These are phyloP conservation scores for Cyanistes caeruleus DNA, from an alignment of 2,113 vertebrate genomes.

Conservation along the genomic window DNA sequence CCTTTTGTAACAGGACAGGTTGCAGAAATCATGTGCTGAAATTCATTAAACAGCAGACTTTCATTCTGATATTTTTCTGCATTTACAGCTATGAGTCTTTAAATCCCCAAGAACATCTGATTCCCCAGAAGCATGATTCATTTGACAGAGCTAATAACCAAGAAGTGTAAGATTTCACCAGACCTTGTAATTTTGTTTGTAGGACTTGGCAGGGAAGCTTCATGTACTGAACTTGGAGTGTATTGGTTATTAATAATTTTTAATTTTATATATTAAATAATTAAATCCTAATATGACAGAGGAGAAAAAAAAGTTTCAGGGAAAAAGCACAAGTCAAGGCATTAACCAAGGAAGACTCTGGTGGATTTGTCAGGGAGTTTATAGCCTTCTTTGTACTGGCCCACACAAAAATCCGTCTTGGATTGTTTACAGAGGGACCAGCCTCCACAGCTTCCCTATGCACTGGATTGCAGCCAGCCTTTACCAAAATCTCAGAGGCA, in stretches of 20 bases:
- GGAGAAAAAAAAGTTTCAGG: not conserved
- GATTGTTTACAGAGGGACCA: not conserved
- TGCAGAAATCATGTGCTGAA: not conserved
- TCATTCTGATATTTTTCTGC: not conserved
- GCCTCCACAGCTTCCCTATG: not conserved
- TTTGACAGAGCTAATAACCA: slow-evolving; percentile 31
- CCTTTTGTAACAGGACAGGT: not conserved
- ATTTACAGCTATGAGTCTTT: not conserved
- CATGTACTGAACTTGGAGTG: slow-evolving; percentile 4
- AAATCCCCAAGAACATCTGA: not conserved
- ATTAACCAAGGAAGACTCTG: not conserved
- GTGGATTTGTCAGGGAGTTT: not conserved
- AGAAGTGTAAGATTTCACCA: slow-evolving; percentile 20
- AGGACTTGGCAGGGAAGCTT: slow-evolving; percentile 37
- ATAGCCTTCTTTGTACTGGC: fast-evolving
- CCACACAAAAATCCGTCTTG: not conserved
- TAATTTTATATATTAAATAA: not conserved
- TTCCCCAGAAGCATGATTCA: slow-evolving; percentile 14
- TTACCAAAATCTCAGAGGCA: not conserved
- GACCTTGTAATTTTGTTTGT: slow-evolving; percentile 57
- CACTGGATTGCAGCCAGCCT: not conserved
- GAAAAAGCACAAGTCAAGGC: not conserved
- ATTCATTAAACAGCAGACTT: not conserved
- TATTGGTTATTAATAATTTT: not conserved
- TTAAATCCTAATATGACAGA: not conserved